Evolutionary conservation across 2,797 vertebrate genomes (phyloP), one percentile per base, ranked within the genome.

Genomic region (Myripristis jacobus): DNA sequence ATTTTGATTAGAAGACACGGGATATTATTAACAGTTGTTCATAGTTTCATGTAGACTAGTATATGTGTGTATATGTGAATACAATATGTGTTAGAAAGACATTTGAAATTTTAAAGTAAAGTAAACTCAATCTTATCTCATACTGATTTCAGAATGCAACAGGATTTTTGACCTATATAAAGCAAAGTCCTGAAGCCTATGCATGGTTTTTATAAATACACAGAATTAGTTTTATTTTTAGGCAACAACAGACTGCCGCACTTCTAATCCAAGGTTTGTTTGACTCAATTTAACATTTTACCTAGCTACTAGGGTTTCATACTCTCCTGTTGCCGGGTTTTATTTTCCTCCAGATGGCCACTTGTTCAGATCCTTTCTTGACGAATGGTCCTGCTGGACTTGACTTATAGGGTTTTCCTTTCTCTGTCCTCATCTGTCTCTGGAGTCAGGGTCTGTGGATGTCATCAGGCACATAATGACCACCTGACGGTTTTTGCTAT

Each of bases 401-500:
- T 64, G 64, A 57, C 65, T 18, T 60, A 38, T 59, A 48, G 27
- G 38, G 6, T 13, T 71, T 47, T 12, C 68, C 58, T 79, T 80
- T 76, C 62, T 80, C 44, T 47, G 25, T 41, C 60, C 27, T 16
- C 36, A 24, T 47, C 10, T 36, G 50, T 72, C 29, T 55, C 60
- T n/a, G 4, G 38, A 4, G 47, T 36, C 34, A 1, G 0, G 24
- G 69, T 65, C 86, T 91, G 83, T 82, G 66, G 71, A 87, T 89
- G 77, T 88, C 81, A 84, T 92, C 83, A 80, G 75, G 53, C 51
- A 57, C 59, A 24, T 82, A 78, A 70, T 44, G 83, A 68, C 85
- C 70, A 84, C 81, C 85, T 88, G 86, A 79, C 76, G 59, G 66
- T 64, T 31, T n/a, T 56, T 66, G 48, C 86, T 87, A 89, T 91